Conservation (phyloP, 2,113 vertebrate species). For the Miniopterus natalensis region DNA sequence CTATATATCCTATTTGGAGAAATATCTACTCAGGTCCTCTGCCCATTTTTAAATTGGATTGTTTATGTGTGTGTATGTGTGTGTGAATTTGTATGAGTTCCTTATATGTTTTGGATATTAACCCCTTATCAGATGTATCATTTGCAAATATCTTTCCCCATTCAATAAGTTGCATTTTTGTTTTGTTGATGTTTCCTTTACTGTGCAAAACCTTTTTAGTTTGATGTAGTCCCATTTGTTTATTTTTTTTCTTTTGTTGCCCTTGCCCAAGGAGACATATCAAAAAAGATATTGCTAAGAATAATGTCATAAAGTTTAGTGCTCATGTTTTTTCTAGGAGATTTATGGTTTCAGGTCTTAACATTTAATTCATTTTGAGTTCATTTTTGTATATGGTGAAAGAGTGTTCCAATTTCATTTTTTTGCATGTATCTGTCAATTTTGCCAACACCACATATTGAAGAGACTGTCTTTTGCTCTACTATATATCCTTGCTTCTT, state of each 20-base stretch:
- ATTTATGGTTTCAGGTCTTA: not conserved
- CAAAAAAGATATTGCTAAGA: not conserved
- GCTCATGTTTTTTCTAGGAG: not conserved
- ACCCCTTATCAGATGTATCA: no score
- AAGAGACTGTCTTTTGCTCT: not conserved
- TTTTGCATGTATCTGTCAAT: not conserved
- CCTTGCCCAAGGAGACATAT: not conserved
- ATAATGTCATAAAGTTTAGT: not conserved
- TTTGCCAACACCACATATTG: not conserved
- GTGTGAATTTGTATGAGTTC: not conserved
- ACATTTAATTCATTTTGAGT: not conserved
- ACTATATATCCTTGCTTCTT: not conserved
- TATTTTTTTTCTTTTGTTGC: not conserved
- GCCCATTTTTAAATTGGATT: not conserved
- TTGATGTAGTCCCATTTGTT: not conserved
- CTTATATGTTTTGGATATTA: no score
- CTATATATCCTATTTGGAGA: no score
- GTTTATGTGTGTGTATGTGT: not conserved
- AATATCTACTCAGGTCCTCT: not conserved
- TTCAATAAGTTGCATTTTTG: no score
- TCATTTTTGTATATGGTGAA: not conserved
- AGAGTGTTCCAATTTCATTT: not conserved
- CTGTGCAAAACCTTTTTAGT: not conserved
- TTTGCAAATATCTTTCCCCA: no score
- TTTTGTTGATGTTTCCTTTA: not conserved